Evolutionary conservation across 2,888 invertebrate genomes (phyloP), one percentile per base, ranked within the genome.

Genomic region (Volucella bombylans): DNA sequence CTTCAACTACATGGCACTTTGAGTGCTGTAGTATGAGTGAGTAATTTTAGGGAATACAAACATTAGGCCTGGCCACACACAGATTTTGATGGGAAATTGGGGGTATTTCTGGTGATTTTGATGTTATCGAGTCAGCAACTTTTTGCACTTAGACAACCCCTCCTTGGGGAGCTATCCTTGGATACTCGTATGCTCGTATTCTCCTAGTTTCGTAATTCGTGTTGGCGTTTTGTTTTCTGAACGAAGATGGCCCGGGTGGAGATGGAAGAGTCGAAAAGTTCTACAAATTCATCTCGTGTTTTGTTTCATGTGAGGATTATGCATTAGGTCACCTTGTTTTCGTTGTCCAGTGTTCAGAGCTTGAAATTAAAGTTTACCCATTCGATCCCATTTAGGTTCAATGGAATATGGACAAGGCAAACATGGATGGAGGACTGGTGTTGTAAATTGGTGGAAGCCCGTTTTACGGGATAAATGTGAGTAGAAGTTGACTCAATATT

Each of bases 51-150:
- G 72, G 72, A 73, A 81, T 72, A 31, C 31, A 80, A 72, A 81
- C 81, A 85, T 71, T 72, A 68, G 68, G 62, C 61, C 68, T 31
- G 31, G 31, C 31, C 2, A 31, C 31, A 57, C 52, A 57, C 71
- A 77, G 85, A 81, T 85, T 31, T 85, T 81, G 71, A 74, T 79
- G 74, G 79, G 54, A 79, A 78, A 83, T 64, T 79, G 68, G 79
- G 76, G 68, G 74, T 76, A 76, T 71, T 79, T 80, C 67, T 47
- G 80, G 61, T 67, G 65, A 85, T 80, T 31, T 85, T 80, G 71
- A 71, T 68, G 71, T 57, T 76, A 67, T 65, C 57, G 55, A 77
- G 85, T 85, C 68, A 81, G 85, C 85, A 72, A 81, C 62, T 76
- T 81, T 85, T 69, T 71, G 71, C 83, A 83, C 83, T 74, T 74